phyloP scores from a whole-genome alignment of 2,113 vertebrate species.

The Ranitomeya variabilis region DNA sequence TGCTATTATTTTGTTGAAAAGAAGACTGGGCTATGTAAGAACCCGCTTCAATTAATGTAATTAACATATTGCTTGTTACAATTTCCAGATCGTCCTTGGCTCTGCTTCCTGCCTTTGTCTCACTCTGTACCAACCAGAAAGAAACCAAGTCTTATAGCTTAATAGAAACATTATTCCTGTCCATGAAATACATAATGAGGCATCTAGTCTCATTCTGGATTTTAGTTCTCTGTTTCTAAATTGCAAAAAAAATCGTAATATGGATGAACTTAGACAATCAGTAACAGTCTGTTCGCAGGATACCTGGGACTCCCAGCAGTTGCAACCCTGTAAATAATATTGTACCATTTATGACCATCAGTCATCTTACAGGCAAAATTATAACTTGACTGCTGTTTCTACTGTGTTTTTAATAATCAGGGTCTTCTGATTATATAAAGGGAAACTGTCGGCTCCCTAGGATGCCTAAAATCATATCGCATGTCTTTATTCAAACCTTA shows the following conservation, averaged over 20 bases:
- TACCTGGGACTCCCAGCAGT: background rate
- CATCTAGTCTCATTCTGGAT: background rate
- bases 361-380: background rate
- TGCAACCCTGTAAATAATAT: background rate
- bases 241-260: background rate
- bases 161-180: slow-evolving; percentile 14
- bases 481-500: too few species aligned
- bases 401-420: background rate
- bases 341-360: background rate
- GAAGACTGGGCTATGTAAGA: background rate
- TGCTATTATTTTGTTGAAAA: background rate
- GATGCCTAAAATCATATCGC: too few species aligned
- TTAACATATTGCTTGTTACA: slow-evolving; percentile 16
- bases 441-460: too few species aligned
- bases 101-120: background rate
- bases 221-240: background rate
- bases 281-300: background rate
- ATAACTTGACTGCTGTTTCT: background rate
- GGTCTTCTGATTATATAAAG: background rate
- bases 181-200: background rate
- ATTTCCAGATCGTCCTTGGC: background rate
- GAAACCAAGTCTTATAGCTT: slow-evolving; percentile 3
- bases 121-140: background rate
- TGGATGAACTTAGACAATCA: background rate
- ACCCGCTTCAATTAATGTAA: background rate